phyloP scores from a whole-genome alignment of 2,113 vertebrate species.

The Coptodon rendalli region DNA sequence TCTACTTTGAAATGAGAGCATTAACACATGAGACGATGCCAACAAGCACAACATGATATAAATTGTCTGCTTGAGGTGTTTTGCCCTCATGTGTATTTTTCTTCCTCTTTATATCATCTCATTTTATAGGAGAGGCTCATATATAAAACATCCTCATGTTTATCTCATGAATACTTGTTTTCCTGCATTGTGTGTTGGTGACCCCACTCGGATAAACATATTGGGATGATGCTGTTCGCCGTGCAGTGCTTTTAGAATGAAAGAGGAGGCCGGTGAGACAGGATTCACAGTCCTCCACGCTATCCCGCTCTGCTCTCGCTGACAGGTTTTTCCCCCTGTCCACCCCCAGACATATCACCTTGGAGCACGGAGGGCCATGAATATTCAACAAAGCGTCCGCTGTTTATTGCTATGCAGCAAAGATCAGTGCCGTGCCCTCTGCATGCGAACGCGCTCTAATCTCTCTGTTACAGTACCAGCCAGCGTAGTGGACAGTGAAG shows the following conservation, averaged over 20 bases:
- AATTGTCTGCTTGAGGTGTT: neutral
- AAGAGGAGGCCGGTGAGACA: neutral
- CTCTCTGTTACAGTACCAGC: constrained; percentile 17
- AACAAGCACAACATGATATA: neutral
- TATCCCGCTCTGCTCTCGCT: neutral
- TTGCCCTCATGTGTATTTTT: neutral
- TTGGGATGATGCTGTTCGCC: neutral
- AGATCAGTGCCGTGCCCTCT: constrained; percentile 40
- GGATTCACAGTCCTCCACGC: neutral
- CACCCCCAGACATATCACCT: constrained; percentile 36
- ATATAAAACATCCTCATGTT: neutral
- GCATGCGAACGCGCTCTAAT: constrained; percentile 23
- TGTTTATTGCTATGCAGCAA: constrained; percentile 39
- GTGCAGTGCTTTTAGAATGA: constrained; percentile 8
- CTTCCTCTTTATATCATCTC: neutral
- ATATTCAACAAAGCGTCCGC: constrained; percentile 46
- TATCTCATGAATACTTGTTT: neutral
- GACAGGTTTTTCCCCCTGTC: neutral
- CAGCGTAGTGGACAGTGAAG: neutral
- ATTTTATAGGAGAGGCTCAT: neutral
- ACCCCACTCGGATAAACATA: neutral
- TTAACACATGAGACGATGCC: neutral
- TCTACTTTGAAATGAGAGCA: neutral
- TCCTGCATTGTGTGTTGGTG: neutral
- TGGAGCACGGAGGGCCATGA: constrained; percentile 30